Conservation (phyloP, 1,140 invertebrate species). For the Brachionus paranguensis region DNA sequence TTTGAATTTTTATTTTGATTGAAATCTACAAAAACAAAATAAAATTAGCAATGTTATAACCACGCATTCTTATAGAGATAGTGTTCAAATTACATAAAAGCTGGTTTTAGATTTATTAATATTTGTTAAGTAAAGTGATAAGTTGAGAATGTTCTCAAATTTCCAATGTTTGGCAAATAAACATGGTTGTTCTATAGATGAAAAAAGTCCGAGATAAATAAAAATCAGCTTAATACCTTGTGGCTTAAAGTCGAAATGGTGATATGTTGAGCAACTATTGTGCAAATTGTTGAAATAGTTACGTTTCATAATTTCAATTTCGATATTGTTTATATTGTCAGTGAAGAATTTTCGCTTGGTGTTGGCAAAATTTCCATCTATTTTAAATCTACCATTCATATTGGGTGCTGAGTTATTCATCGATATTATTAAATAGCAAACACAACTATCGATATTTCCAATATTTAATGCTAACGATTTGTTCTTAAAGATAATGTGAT, state of each 20-base stretch:
- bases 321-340: conserved; percentile 21
- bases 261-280: neutral
- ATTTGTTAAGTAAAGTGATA: neutral
- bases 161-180: neutral
- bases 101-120: neutral
- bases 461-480: neutral
- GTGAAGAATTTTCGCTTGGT: conserved; percentile 3
- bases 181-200: neutral
- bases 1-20: conserved; percentile 1
- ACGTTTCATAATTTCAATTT: conserved; percentile 9
- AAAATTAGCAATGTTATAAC: neutral
- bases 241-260: conserved; percentile 1
- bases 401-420: neutral
- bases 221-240: neutral
- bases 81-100: neutral
- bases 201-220: neutral
- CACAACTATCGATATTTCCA: conserved; percentile 2
- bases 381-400: neutral
- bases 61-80: neutral
- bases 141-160: neutral
- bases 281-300: neutral
- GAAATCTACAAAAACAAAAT: neutral
- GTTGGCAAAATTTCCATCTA: neutral
- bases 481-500: conserved; percentile 22
- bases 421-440: neutral